Evolutionary conservation across 2,888 invertebrate species (phyloP).

Genomic region (Digitonthophagus gazella): DNA sequence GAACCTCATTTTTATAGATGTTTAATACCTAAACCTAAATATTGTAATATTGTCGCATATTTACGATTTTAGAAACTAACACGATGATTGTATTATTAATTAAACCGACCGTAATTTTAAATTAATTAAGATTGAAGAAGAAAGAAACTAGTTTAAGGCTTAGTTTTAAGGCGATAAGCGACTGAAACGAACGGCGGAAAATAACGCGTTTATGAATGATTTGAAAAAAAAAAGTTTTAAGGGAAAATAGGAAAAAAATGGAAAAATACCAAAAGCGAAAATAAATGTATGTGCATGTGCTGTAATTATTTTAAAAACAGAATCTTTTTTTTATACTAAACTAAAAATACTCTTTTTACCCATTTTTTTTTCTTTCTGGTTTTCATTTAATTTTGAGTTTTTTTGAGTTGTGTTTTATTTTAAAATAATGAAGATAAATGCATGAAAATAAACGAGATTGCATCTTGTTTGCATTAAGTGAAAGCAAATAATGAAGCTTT

Average conservation of each 20-base stretch:
- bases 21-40: too few species aligned
- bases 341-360: too few species aligned
- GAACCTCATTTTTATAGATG: background rate
- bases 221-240: slow-evolving; percentile 42
- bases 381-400: background rate
- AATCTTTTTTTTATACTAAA: background rate
- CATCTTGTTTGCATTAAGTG: background rate
- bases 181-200: background rate
- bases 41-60: too few species aligned
- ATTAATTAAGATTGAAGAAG: too few species aligned
- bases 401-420: too few species aligned
- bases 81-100: too few species aligned
- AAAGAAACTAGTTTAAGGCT: too few species aligned
- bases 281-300: slow-evolving; percentile 55
- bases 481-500: too few species aligned
- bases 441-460: background rate
- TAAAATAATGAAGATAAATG: background rate
- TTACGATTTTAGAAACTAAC: too few species aligned
- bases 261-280: slow-evolving; percentile 49
- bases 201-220: slow-evolving; percentile 30
- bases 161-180: too few species aligned
- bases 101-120: too few species aligned
- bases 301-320: slow-evolving; percentile 45
- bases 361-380: slow-evolving; percentile 28
- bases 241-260: too few species aligned